Base-by-base conservation (phyloP, 2,797 vertebrate species). In the Sibirionetta formosa region DNA sequence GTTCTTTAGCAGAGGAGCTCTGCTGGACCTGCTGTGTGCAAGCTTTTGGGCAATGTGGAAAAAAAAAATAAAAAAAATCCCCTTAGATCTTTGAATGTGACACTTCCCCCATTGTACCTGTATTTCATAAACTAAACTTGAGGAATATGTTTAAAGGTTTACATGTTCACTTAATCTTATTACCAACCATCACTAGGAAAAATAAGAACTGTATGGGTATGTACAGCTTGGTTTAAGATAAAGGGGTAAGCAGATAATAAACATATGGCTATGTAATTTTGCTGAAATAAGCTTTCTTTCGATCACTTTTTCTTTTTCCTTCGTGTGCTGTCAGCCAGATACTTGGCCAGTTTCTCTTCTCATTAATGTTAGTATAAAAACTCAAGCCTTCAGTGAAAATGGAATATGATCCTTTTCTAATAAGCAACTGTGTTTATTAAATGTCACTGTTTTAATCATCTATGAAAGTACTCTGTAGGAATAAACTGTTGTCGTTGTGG, bases 21-120 rank as follows among this genome's bases (percentile, higher is more conserved):
- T 58, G 60, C 76, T 85, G 86, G 71, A 0, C 1, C 0, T 0
- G 11, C 3, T 1, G 2, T 31, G 23, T 29, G 7, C 3, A 1
- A 16, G 44, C 20, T 11, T 35, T 66, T 26, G 4, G 10, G 24
- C 33, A 11, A 17, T 14, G 1, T 4, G 3, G 56, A 13, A 4
- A 6, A 36, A 15, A 14, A n/a, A 91, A 33, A n/a, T n/a, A 11
- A 15, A 11, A 33, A 8, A 8, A 0, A 1, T 1, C 38, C 50
- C 29, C 80, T 35, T 24, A 23, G 44, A 11, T 14, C 12, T n/a
- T 31, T 11, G 1, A 20, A 27, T 72, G 35, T 26, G 58, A 33
- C n/a, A 72, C 22, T 5, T 93, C 26, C 76, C 6, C 13, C 19
- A 36, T 13, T 2, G 23, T 14, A 44, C 12, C 8, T 76, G 14